Evolutionary conservation across 2,888 invertebrate genomes (phyloP).

Genomic region (Heliconius aoede): DNA sequence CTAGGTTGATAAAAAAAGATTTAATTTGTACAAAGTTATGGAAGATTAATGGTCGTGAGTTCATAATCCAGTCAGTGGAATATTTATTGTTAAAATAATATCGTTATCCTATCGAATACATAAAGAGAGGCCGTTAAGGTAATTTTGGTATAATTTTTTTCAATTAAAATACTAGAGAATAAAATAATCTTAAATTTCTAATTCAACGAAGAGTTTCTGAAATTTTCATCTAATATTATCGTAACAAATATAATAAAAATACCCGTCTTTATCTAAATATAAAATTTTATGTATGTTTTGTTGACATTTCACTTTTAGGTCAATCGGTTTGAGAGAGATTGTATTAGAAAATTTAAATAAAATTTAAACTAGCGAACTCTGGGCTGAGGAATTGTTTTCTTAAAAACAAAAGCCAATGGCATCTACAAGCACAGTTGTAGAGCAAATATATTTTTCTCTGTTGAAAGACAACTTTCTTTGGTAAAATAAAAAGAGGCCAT

Average conservation of each 20-base stretch:
- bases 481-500: neutral
- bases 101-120: too few relatives aligned
- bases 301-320: neutral
- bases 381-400: neutral
- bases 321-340: neutral
- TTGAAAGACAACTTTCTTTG: neutral
- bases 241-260: too few relatives aligned
- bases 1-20: neutral
- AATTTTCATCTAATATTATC: neutral
- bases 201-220: neutral
- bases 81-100: too few relatives aligned
- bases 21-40: too few relatives aligned
- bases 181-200: neutral
- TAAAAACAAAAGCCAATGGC: neutral
- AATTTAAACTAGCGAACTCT: neutral
- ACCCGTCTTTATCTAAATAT: neutral
- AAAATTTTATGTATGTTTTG: neutral
- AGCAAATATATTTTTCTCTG: constrained; percentile 2
- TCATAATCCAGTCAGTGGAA: too few relatives aligned
- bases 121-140: too few relatives aligned
- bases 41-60: too few relatives aligned
- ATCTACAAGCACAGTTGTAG: neutral
- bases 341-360: neutral
- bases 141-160: too few relatives aligned
- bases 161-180: neutral